Base-by-base conservation (phyloP, 1,140 invertebrate species). In the Brachionus rotundiformis region DNA sequence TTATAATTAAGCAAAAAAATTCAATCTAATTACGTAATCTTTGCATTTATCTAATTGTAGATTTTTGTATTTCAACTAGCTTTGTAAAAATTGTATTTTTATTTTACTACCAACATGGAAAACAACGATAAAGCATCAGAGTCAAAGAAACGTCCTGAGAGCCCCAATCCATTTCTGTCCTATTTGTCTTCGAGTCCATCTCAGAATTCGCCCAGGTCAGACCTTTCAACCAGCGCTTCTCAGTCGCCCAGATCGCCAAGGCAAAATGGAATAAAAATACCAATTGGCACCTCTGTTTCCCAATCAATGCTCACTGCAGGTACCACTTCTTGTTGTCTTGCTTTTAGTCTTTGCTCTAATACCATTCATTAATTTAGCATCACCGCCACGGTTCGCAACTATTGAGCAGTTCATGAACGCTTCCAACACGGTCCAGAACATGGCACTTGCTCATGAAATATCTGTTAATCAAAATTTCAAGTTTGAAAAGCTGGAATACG, bases 371-470 rank as follows among this genome's bases (percentile, higher is more conserved):
- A n/a, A n/a, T 54, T 65, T 1, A 88, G 88, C 88, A 4, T 89
- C 89, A 23, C 94, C 94, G 3, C 94, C 94, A 59, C 93, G 93
- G 86, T 95, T 95, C 87, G 91, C 96, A 4, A 93, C 93, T 11
- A 88, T 96, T 29, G 93, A 95, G 84, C 93, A 97, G 86, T 92
- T 97, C 25, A 92, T 95, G 89, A 92, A 92, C 85, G 94, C 94
- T 61, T 92, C 94, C 0, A 93, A 94, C 87, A 93, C 93, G 27
- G 92, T 97, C 87, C 92, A 92, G 83, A 95, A 97, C 85, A 96
- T 98, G 94, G 92, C 92, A 23, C 87, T 98, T 10, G 94, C 94
- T 6, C 95, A 98, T 89, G 95, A 98, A 88, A 97, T 98, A 83
- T 94, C 94, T 6, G 91, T 98, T 29, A 93, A 97, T 87, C 91